Conservation (phyloP, 2,888 invertebrate species). For the Apamea anceps region DNA sequence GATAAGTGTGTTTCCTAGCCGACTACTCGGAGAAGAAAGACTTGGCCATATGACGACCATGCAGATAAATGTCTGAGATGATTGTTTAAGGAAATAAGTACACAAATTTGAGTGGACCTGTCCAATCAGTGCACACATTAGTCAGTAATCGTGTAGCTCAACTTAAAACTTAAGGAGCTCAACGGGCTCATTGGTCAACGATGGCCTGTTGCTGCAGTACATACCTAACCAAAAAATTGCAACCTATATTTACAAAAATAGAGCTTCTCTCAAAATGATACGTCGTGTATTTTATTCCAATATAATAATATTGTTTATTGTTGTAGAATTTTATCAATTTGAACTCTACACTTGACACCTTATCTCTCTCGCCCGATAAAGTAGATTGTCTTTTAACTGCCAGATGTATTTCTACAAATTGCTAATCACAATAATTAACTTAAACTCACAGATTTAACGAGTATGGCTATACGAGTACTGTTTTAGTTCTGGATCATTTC, state of each 20-base stretch:
- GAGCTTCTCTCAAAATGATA: not conserved
- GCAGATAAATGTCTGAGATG: not conserved
- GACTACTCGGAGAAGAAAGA: not conserved
- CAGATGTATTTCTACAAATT: not conserved
- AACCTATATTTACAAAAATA: not conserved
- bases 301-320: not conserved
- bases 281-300: not conserved
- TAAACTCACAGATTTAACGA: not conserved
- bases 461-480: no score
- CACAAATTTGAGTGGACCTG: not conserved
- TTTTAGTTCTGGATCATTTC: not conserved
- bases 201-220: not conserved
- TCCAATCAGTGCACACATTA: not conserved
- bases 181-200: not conserved
- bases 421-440: not conserved
- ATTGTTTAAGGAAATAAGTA: not conserved
- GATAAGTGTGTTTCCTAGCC: not conserved
- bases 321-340: not conserved
- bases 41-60: not conserved
- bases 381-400: not conserved
- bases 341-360: slow-evolving; percentile 1
- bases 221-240: not conserved
- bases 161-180: not conserved
- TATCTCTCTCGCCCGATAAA: not conserved
- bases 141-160: not conserved